phyloP scores from a whole-genome alignment of 2,888 invertebrate genomes.

The Hemithea aestivaria region DNA sequence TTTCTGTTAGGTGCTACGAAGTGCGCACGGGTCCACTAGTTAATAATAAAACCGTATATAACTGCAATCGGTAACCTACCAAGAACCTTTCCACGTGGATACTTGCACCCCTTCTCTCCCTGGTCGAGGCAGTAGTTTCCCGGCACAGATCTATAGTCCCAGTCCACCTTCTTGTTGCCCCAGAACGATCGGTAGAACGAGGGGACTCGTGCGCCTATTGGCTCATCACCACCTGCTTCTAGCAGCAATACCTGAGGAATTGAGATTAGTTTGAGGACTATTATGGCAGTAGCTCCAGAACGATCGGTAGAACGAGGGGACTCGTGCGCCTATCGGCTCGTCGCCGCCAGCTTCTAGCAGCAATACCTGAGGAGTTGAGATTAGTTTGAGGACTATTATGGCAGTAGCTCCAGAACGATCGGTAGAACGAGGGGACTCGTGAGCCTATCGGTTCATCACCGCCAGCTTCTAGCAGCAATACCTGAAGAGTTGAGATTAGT shows the following conservation, averaged over 20 bases:
- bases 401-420: constrained; percentile 75
- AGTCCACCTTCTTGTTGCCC: constrained; percentile 78
- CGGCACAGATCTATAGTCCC: constrained; percentile 81
- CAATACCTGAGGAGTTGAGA: constrained; percentile 51
- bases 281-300: constrained; percentile 78
- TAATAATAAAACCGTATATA: too few relatives aligned
- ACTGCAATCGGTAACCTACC: too few relatives aligned
- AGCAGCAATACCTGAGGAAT: constrained; percentile 46
- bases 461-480: constrained; percentile 76
- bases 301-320: constrained; percentile 78
- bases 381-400: too few relatives aligned
- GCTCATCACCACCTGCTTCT: constrained; percentile 81
- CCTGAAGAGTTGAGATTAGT: too few relatives aligned
- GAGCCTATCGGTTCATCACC: constrained; percentile 80
- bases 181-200: constrained; percentile 78
- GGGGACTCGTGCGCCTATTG: constrained; percentile 78
- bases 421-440: constrained; percentile 77
- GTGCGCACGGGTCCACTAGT: too few relatives aligned
- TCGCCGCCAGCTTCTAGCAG: constrained; percentile 79
- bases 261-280: too few relatives aligned
- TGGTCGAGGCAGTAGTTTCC: constrained; percentile 79
- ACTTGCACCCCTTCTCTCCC: constrained; percentile 74
- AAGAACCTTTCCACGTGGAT: constrained; percentile 85
- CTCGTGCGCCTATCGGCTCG: constrained; percentile 77
- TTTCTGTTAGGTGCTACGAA: too few relatives aligned